Evolutionary conservation across 2,113 vertebrate genomes (phyloP).

Genomic region (Talpa occidentalis): DNA sequence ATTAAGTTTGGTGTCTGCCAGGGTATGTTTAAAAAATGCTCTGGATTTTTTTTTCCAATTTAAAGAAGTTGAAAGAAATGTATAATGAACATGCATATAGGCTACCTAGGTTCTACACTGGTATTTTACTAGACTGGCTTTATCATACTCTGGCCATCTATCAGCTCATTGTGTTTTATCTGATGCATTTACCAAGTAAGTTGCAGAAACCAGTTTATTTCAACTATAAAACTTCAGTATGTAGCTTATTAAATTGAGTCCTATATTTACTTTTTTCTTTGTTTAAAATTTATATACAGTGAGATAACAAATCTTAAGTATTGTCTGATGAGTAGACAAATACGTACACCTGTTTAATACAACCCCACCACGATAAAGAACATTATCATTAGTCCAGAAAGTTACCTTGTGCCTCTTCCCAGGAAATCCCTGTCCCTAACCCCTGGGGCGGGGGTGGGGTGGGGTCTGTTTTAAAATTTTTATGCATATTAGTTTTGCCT

Average conservation of each 20-base stretch:
- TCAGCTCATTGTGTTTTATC: background rate
- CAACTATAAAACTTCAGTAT: background rate
- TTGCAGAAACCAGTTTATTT: slow-evolving; percentile 26
- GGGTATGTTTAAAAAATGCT: background rate
- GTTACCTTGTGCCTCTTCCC: background rate
- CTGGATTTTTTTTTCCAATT: background rate
- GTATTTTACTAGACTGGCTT: slow-evolving; percentile 1
- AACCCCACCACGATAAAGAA: background rate
- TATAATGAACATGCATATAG: background rate
- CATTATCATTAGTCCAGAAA: background rate
- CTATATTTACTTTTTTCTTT: background rate
- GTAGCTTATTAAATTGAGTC: background rate
- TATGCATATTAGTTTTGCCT: background rate
- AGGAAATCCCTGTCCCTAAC: background rate
- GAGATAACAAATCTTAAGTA: background rate
- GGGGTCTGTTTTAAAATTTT: background rate
- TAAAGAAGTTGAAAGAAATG: background rate
- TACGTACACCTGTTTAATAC: background rate
- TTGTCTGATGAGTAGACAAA: slow-evolving; percentile 17
- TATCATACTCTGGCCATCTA: background rate
- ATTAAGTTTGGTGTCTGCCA: background rate
- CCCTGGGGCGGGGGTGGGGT: too few relatives aligned
- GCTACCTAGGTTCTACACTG: background rate
- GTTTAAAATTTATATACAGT: background rate
- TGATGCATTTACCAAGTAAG: background rate